Base-by-base conservation (phyloP, 2,888 invertebrate genomes). In the Microplitis manilae region DNA sequence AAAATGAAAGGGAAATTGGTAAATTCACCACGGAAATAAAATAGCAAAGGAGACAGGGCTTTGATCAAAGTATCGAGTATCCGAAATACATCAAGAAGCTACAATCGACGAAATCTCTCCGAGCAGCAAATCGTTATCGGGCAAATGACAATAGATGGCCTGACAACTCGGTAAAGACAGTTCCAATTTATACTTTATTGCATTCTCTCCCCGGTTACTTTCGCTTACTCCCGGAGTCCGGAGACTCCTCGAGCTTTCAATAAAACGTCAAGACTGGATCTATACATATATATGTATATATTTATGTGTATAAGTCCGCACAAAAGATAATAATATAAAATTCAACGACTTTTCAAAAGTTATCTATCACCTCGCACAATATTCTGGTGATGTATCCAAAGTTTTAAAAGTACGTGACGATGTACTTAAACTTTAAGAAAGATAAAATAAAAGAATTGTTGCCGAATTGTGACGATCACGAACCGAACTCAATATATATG, bases 81-180 rank as follows among this genome's bases (percentile, higher is more conserved):
- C 76, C 50, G 17, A 65, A 65, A 75, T 73, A 68, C 62, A 68
- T 67, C 62, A 61, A 62, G 40, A 64, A 64, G 68, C 20, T 73
- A 50, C 41, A 59, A 69, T 61, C 62, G 30, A 50, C 60, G 59
- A 69, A 75, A 13, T 68, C 60, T 67, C 65, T 59, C 68, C 15
- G 62, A 61, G 38, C 68, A 65, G 17, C 41, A 79, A 76, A 80
- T 79, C 82, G 81, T 81, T 86, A 85, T 86, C 84, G 87, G 86
- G 84, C 84, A 86, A 87, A 87, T 85, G 87, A 86, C 87, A 86
- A 88, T 86, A 86, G 87, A 87, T 85, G 85, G 83, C 82, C 82
- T 82, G 83, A 84, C 85, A 83, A 82, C 83, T 83, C 85, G 80
- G 80, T 81, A 82, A 86, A 86, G 87, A 86, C 87, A 87, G 84